A percentile compares a stretch with the other conserved stretches of the same genome.
These are phyloP conservation scores for Agriopis aurantiaria DNA, from an alignment of 2,888 invertebrate species.

Conservation along the genomic window DNA sequence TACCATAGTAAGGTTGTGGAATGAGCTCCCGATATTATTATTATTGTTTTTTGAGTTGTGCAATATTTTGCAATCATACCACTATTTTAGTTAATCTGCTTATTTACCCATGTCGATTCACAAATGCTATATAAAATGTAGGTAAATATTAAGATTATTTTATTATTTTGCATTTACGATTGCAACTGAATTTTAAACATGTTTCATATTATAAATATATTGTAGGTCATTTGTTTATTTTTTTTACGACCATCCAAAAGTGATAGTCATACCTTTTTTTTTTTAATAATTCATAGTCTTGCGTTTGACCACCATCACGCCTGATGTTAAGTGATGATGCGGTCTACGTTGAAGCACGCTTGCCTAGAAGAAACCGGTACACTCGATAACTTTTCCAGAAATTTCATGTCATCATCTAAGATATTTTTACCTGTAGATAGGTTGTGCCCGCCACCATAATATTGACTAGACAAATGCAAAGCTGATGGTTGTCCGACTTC, in stretches of 20 bases:
- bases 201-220: not conserved
- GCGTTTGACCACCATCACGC: too few relatives aligned
- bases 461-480: too few relatives aligned
- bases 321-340: too few relatives aligned
- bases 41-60: not conserved
- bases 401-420: not conserved
- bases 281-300: too few relatives aligned
- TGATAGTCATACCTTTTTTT: not conserved
- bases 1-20: too few relatives aligned
- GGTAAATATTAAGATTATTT: not conserved
- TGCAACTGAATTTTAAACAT: not conserved
- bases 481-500: too few relatives aligned
- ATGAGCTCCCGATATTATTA: too few relatives aligned
- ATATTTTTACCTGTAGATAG: too few relatives aligned
- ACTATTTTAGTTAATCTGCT: not conserved
- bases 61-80: not conserved
- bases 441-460: too few relatives aligned
- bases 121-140: not conserved
- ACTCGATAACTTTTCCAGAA: constrained; percentile 6
- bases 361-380: too few relatives aligned
- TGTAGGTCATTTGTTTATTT: not conserved
- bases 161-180: not conserved
- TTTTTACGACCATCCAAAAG: not conserved
- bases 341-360: too few relatives aligned
- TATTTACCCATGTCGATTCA: not conserved